Evolutionary conservation across 1,140 invertebrate genomes (phyloP).

Genomic region (Branchinecta lynchi): DNA sequence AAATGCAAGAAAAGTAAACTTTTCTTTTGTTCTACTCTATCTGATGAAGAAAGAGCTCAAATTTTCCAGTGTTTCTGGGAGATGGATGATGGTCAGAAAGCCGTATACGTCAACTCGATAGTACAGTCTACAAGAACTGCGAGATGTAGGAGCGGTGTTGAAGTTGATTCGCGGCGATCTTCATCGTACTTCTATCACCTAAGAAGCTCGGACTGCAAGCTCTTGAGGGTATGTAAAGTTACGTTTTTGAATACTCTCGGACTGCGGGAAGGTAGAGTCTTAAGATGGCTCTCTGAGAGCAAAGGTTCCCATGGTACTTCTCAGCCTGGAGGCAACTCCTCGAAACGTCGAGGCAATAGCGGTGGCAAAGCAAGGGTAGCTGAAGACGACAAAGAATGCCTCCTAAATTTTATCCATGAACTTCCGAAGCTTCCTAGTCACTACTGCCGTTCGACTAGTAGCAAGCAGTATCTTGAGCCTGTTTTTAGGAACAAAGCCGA

Average conservation of each 20-base stretch:
- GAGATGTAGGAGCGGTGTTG: background rate
- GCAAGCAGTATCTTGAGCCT: conserved; percentile 5
- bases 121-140: background rate
- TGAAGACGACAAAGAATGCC: background rate
- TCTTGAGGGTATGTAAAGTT: background rate
- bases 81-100: background rate
- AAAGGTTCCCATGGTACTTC: background rate
- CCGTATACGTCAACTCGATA: background rate
- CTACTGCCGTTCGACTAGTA: background rate
- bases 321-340: background rate
- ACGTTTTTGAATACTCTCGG: conserved; percentile 5
- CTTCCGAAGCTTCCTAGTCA: background rate
- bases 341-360: background rate
- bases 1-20: conserved; percentile 1
- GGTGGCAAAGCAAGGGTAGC: background rate
- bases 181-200: background rate
- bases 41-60: background rate
- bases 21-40: background rate
- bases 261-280: background rate
- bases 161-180: background rate
- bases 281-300: background rate
- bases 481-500: background rate
- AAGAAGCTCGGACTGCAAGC: background rate
- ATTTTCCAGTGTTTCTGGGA: background rate
- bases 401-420: background rate